Percentiles rank a stretch among this genome's conserved stretches.
These are phyloP conservation scores for Andrena haemorrhoa DNA, from an alignment of 2,888 invertebrate species.

Conservation along the genomic window DNA sequence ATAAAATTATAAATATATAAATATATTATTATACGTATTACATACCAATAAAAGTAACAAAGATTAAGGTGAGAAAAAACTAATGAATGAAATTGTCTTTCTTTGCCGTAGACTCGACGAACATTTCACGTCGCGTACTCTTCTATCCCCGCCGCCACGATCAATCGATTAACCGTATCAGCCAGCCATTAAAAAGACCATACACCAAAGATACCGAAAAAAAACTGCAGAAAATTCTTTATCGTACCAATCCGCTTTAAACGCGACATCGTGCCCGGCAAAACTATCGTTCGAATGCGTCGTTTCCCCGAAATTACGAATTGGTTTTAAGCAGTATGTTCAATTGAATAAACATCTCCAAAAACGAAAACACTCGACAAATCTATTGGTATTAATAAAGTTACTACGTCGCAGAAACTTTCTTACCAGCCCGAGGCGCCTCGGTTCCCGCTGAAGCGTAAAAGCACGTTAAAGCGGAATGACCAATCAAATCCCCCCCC, in stretches of 20 bases:
- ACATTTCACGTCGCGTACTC: slow-evolving; percentile 9
- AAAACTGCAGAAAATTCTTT: slow-evolving; percentile 3
- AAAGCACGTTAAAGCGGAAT: not conserved
- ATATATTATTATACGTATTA: slow-evolving; percentile 77
- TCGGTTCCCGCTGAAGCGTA: slow-evolving; percentile 11
- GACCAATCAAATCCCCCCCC: not conserved
- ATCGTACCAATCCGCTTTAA: not conserved
- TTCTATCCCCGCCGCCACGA: slow-evolving; percentile 8
- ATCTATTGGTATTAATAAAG: slow-evolving; percentile 38
- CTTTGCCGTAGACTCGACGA: slow-evolving; percentile 26
- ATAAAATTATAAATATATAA: slow-evolving; percentile 34
- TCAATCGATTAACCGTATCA: slow-evolving; percentile 14
- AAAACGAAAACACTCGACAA: slow-evolving; percentile 2
- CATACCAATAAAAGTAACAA: slow-evolving; percentile 80
- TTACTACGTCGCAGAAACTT: not conserved
- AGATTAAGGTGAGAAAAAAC: slow-evolving; percentile 68
- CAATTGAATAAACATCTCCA: slow-evolving; percentile 38
- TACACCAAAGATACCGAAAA: not conserved
- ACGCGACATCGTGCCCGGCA: not conserved
- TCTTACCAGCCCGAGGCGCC: not conserved
- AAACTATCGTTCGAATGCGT: not conserved
- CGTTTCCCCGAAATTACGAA: slow-evolving; percentile 25
- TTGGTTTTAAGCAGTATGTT: slow-evolving; percentile 27
- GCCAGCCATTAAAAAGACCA: not conserved
- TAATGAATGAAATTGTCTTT: slow-evolving; percentile 41